A percentile compares a stretch with the other conserved stretches of the same genome.
phyloP scores from a whole-genome alignment of 2,888 invertebrate species.

The Linnaemya vulpina region DNA sequence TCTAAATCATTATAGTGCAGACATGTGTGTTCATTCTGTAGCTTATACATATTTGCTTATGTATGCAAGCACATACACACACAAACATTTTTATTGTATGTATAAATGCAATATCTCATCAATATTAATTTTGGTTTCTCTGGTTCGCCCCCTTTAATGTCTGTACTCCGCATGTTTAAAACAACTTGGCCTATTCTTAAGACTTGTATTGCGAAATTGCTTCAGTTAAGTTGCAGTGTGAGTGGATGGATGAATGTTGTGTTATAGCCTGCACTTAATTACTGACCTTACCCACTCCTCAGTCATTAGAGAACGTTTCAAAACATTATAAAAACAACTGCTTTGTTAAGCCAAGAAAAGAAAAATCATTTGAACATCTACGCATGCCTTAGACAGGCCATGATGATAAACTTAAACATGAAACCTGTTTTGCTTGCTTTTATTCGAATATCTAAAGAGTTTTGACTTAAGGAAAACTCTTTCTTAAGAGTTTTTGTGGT shows the following conservation, averaged over 20 bases:
- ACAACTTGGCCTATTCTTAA: conserved; percentile 44
- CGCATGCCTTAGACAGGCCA: conserved; percentile 59
- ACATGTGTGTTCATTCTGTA: neutral
- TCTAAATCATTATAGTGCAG: conserved; percentile 51
- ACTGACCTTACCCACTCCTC: conserved; percentile 70
- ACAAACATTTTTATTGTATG: too few relatives aligned
- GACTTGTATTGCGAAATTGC: neutral
- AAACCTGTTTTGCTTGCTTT: conserved; percentile 60
- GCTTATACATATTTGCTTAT: too few relatives aligned
- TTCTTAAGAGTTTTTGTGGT: conserved; percentile 48
- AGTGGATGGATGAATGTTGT: conserved; percentile 21
- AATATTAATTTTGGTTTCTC: conserved; percentile 50
- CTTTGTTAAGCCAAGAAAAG: neutral
- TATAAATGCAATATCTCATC: conserved; percentile 37
- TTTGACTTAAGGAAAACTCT: conserved; percentile 8
- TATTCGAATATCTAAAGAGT: conserved; percentile 41
- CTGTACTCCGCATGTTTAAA: neutral
- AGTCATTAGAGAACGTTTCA: conserved; percentile 14
- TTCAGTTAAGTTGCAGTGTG: neutral
- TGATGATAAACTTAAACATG: conserved; percentile 9
- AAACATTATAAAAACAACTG: conserved; percentile 6
- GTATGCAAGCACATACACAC: neutral
- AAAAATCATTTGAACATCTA: conserved; percentile 30
- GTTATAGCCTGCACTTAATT: conserved; percentile 58
- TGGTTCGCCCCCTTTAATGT: neutral